Evolutionary conservation across 1,140 invertebrate species (phyloP), one percentile per base, ranked within the genome.

Genomic region (Sweltsa coloradensis): DNA sequence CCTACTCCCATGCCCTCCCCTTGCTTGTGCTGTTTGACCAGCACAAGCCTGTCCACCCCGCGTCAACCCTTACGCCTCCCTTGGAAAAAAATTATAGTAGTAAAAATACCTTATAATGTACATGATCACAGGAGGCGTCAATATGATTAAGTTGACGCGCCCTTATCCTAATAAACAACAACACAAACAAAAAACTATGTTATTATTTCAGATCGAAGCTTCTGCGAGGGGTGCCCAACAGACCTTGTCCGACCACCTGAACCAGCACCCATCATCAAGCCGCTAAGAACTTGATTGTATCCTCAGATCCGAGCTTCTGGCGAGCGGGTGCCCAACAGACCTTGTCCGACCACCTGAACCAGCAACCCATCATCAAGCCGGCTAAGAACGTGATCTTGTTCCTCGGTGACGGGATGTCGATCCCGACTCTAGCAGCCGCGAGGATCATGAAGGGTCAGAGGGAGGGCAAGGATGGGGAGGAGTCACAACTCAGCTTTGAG

Each of bases 331-430:
- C 44, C 2, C 47, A 51, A 40, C 9, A 37, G 14, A 29, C n/a
- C 13, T 43, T 59, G 16, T 14, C 43, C 6, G 36, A 49, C 3
- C 47, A 53, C 31, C 19, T 57, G 26, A 34, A 39, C 13, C 45
- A 46, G 16, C 29, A 43, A 24, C 48, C 41, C 11, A 55, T 52
- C 27, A 52, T 6, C 7, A 27, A 41, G 3, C 19, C 11, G 11
- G 71, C 74, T 3, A 73, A 71, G 52, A 76, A 77, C 53, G 60
- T 74, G 2, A 70, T 76, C 39, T 53, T 77, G 19, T 76, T 75
- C 55, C 54, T 77, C 4, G 75, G 74, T 0, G 74, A 76, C 51
- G 74, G 74, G 2, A 74, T 77, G 69, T 69, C 71, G 21, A 60
- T 74, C 5, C 53, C 70, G 1, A 73, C 72, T 0, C 50, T 73